These are phyloP conservation scores for Metopia argyrocephala DNA, from an alignment of 2,888 invertebrate genomes.

Conservation along the genomic window DNA sequence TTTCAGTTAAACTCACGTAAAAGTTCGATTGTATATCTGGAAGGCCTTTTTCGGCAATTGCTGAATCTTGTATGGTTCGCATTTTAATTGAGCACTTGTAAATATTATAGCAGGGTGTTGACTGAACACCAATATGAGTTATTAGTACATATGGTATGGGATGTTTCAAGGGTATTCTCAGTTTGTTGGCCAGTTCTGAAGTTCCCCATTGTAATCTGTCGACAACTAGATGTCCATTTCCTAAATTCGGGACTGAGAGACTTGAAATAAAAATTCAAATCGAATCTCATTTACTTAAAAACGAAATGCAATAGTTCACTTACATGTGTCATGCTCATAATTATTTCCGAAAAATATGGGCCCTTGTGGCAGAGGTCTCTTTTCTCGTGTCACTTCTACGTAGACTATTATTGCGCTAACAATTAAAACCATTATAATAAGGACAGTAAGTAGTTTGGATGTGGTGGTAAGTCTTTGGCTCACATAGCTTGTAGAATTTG, in stretches of 20 bases:
- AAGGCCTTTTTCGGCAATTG: slow-evolving; percentile 77
- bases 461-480: slow-evolving; percentile 70
- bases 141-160: slow-evolving; percentile 79
- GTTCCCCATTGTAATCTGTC: slow-evolving; percentile 78
- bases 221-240: slow-evolving; percentile 77
- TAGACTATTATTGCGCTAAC: slow-evolving; percentile 72
- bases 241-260: slow-evolving; percentile 77
- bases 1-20: slow-evolving; percentile 73
- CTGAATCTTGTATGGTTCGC: slow-evolving; percentile 78
- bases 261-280: slow-evolving; percentile 67
- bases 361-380: slow-evolving; percentile 45
- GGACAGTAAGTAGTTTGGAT: slow-evolving; percentile 70
- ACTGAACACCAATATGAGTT: slow-evolving; percentile 80
- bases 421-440: slow-evolving; percentile 71
- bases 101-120: slow-evolving; percentile 76
- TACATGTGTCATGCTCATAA: slow-evolving; percentile 77
- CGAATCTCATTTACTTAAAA: slow-evolving; percentile 8
- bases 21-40: slow-evolving; percentile 79
- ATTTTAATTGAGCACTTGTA: slow-evolving; percentile 78
- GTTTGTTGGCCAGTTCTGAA: slow-evolving; percentile 69
- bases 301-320: slow-evolving; percentile 64
- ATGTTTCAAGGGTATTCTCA: slow-evolving; percentile 71
- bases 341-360: slow-evolving; percentile 76
- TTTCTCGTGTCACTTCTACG: slow-evolving; percentile 70
- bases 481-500: slow-evolving; percentile 63